phyloP scores from a whole-genome alignment of 2,113 vertebrate genomes.

The Phoxinus phoxinus region DNA sequence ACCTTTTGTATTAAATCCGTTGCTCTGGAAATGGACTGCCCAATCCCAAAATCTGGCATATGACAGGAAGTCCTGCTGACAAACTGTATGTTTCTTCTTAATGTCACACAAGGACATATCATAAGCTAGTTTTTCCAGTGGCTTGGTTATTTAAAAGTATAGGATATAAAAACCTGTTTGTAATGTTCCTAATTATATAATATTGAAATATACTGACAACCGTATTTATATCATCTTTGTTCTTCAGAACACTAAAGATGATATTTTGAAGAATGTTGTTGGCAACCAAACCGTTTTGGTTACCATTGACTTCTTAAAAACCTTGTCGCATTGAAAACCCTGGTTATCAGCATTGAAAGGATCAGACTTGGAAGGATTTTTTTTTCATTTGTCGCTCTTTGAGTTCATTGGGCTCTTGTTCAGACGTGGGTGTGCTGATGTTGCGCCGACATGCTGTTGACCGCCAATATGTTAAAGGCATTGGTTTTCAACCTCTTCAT shows the following conservation, averaged over 20 bases:
- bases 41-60: conserved; percentile 18
- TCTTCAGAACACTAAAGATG: no score
- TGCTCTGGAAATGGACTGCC: conserved; percentile 1
- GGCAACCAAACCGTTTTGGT: no score
- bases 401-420: not conserved
- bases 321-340: not conserved
- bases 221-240: not conserved
- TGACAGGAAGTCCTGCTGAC: not conserved
- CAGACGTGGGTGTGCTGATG: not conserved
- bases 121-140: not conserved
- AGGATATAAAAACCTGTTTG: not conserved
- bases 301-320: not conserved
- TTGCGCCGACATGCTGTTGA: not conserved
- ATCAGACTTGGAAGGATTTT: not conserved
- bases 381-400: not conserved
- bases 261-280: no score
- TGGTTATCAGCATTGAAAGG: not conserved
- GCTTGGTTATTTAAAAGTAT: not conserved
- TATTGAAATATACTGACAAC: not conserved
- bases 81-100: conserved; percentile 9
- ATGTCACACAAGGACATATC: not conserved
- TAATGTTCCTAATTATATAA: not conserved
- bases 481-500: not conserved
- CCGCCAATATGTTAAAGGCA: not conserved
- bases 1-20: conserved; percentile 13